These are phyloP conservation scores for Macrotis lagotis DNA, from an alignment of 2,113 vertebrate genomes.

Conservation along the genomic window DNA sequence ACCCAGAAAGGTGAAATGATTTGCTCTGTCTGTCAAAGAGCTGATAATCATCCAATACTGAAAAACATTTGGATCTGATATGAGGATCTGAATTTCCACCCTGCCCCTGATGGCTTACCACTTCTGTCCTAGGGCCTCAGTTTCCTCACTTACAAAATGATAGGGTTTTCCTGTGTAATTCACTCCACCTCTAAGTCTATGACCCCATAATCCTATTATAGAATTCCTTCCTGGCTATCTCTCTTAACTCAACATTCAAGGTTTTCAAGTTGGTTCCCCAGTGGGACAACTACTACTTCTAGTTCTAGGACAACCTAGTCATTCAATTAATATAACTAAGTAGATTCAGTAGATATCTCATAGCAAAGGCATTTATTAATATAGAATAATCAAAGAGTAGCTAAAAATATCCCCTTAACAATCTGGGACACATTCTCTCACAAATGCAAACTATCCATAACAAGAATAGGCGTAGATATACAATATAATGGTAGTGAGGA, in stretches of 20 bases:
- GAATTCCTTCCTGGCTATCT: background rate
- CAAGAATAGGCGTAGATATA: background rate
- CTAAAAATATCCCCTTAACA: too few species aligned
- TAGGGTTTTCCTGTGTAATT: background rate
- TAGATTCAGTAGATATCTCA: too few species aligned
- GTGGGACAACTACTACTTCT: background rate
- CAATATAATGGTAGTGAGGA: background rate
- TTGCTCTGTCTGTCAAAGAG: background rate
- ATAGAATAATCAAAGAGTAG: too few species aligned
- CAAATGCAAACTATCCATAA: background rate
- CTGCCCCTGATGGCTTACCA: background rate
- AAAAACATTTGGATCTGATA: background rate
- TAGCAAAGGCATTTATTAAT: too few species aligned
- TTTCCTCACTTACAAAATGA: background rate
- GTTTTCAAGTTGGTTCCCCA: background rate
- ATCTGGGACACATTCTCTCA: background rate
- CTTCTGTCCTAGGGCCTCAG: background rate
- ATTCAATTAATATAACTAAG: too few species aligned
- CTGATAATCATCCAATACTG: background rate
- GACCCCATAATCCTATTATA: background rate
- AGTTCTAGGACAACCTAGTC: background rate
- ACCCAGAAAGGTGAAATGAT: background rate
- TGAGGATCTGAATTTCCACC: background rate
- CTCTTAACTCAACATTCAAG: background rate
- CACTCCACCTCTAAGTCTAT: background rate